Conservation (phyloP, 2,113 vertebrate species). For the Prolemur simus region DNA sequence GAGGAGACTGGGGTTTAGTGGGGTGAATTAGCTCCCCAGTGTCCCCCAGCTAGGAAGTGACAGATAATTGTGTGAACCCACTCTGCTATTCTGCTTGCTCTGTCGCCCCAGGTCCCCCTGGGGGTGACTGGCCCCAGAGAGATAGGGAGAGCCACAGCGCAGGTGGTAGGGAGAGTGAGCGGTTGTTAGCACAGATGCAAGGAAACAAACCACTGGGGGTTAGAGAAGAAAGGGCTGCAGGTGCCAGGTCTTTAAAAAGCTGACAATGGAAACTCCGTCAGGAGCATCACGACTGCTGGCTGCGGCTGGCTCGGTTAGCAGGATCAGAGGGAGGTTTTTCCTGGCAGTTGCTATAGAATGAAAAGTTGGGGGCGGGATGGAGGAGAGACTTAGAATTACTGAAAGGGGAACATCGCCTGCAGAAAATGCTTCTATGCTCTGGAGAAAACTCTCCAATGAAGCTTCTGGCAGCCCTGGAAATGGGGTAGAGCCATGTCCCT, state of each 20-base stretch:
- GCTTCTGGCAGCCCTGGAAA: background rate
- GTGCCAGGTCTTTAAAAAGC: background rate
- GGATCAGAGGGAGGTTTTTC: background rate
- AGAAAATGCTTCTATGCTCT: background rate
- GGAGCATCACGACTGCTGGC: background rate
- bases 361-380: background rate
- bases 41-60: background rate
- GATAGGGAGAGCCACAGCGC: background rate
- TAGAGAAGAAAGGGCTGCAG: background rate
- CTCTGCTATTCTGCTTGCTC: background rate
- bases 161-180: background rate
- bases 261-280: background rate
- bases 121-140: background rate
- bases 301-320: background rate
- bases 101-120: background rate
- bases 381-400: background rate
- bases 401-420: background rate
- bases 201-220: background rate
- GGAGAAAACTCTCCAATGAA: background rate
- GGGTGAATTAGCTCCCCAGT: background rate
- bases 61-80: background rate
- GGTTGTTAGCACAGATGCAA: background rate
- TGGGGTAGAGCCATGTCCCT: background rate
- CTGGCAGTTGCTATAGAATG: background rate
- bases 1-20: background rate